Evolutionary conservation across 2,113 vertebrate genomes (phyloP).

Genomic region (Oncorhynchus gorbuscha): DNA sequence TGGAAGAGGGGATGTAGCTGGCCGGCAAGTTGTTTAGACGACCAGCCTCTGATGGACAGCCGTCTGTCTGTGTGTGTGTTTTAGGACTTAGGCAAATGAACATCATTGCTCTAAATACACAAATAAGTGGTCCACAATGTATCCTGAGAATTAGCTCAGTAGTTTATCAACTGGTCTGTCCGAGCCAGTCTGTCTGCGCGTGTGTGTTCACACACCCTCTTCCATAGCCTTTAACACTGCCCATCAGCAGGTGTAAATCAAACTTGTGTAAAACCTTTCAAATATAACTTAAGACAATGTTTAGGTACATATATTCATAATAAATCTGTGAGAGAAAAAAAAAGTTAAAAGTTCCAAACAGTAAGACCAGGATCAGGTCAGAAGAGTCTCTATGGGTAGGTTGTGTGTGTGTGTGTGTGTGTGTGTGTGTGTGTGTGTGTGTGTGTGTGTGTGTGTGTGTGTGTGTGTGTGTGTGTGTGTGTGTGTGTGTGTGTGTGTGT

Average conservation of each 20-base stretch:
- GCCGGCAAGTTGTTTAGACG: neutral
- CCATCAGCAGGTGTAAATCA: conserved; percentile 43
- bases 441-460: neutral
- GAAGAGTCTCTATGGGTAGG: neutral
- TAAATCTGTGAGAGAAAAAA: conserved; percentile 26
- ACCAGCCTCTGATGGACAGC: neutral
- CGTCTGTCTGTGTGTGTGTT: neutral
- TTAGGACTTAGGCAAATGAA: neutral
- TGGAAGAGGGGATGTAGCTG: neutral
- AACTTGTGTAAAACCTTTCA: conserved; percentile 45
- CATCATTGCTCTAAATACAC: conserved; percentile 6
- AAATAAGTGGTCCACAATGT: conserved; percentile 55
- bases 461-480: no score
- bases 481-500: neutral
- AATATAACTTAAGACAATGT: conserved; percentile 61
- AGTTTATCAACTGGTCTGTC: neutral
- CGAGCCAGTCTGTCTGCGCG: neutral
- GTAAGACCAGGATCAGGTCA: neutral
- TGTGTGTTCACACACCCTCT: neutral
- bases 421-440: neutral
- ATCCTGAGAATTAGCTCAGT: conserved; percentile 64
- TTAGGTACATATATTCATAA: conserved; percentile 49
- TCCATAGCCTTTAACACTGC: conserved; percentile 31
- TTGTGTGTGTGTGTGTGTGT: no score
- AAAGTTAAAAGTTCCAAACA: neutral